Percentiles rank a stretch among this genome's conserved stretches.
These are phyloP conservation scores for Hypena proboscidalis DNA, from an alignment of 2,888 invertebrate species.

Conservation along the genomic window DNA sequence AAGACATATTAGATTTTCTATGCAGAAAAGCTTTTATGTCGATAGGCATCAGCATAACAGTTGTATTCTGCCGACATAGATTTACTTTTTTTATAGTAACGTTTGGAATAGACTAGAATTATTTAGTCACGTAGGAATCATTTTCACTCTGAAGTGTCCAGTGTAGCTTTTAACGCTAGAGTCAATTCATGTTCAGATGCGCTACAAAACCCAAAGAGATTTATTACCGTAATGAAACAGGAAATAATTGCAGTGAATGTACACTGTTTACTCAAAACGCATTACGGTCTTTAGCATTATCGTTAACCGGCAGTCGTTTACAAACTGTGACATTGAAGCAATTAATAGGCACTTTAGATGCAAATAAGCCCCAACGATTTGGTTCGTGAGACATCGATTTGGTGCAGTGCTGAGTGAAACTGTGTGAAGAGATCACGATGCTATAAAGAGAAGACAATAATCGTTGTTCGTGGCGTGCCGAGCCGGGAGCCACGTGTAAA, in stretches of 20 bases:
- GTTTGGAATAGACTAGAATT: too few species aligned
- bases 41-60: too few species aligned
- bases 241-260: background rate
- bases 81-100: too few species aligned
- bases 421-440: slow-evolving; percentile 66
- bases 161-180: too few species aligned
- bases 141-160: too few species aligned
- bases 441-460: slow-evolving; percentile 69
- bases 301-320: slow-evolving; percentile 35
- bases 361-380: slow-evolving; percentile 55
- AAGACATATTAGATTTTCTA: too few species aligned
- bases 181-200: too few species aligned
- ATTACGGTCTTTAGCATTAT: slow-evolving; percentile 28
- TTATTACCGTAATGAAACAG: background rate
- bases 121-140: too few species aligned
- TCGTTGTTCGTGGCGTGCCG: slow-evolving; percentile 60
- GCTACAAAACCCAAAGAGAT: too few species aligned
- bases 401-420: slow-evolving; percentile 50
- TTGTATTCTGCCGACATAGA: too few species aligned
- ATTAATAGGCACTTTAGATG: slow-evolving; percentile 63
- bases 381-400: slow-evolving; percentile 58
- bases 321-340: slow-evolving; percentile 45
- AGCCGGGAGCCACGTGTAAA: slow-evolving; percentile 62
- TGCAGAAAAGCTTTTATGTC: too few species aligned
- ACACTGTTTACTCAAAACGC: slow-evolving; percentile 25